phyloP scores from a whole-genome alignment of 1,140 invertebrate genomes.

The Planococcus citri region DNA sequence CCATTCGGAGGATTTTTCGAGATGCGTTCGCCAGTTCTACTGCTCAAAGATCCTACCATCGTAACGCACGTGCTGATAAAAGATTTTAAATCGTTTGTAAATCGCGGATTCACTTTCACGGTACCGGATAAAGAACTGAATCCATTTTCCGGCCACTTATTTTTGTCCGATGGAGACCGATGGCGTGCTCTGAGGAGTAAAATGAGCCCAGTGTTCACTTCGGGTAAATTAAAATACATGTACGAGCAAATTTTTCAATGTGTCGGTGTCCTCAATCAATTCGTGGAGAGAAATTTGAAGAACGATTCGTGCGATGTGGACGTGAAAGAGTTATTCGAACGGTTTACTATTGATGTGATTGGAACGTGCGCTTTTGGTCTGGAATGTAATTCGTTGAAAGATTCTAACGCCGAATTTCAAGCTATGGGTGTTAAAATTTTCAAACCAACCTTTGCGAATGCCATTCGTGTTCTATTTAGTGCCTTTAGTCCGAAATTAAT shows the following conservation, averaged over 20 bases:
- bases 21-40: constrained; percentile 36
- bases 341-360: constrained; percentile 29
- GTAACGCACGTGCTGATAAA: constrained; percentile 36
- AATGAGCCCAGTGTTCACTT: constrained; percentile 43
- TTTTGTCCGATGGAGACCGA: constrained; percentile 36
- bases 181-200: constrained; percentile 41
- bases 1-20: constrained; percentile 37
- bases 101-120: constrained; percentile 29
- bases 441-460: background rate
- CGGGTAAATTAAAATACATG: constrained; percentile 43
- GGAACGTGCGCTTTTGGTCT: constrained; percentile 30
- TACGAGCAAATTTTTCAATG: constrained; percentile 37
- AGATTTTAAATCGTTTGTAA: constrained; percentile 36
- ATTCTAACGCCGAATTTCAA: constrained; percentile 41
- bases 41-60: constrained; percentile 39
- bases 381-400: constrained; percentile 32
- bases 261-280: constrained; percentile 24
- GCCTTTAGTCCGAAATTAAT: background rate
- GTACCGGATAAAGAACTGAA: constrained; percentile 36
- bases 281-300: background rate
- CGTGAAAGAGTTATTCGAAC: constrained; percentile 11
- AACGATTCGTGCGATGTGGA: background rate
- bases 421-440: constrained; percentile 30
- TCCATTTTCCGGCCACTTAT: constrained; percentile 40
- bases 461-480: background rate